Percentiles rank a stretch among this genome's conserved stretches.
Evolutionary conservation across 2,797 vertebrate species (phyloP).

Genomic region (Coranthus polyacanthus): DNA sequence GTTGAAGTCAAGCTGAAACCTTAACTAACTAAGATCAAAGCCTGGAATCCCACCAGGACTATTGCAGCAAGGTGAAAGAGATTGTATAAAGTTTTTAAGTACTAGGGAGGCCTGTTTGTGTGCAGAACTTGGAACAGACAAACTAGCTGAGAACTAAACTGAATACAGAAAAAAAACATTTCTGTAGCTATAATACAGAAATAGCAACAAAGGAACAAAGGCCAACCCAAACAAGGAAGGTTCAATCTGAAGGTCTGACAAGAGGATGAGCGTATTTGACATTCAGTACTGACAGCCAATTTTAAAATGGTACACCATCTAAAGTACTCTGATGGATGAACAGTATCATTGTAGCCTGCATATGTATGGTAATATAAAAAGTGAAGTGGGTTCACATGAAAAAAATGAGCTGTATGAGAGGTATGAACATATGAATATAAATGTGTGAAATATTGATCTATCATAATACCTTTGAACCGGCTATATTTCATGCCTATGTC

Average conservation of each 20-base stretch:
- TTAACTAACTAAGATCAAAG: constrained; percentile 74
- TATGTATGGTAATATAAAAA: constrained; percentile 70
- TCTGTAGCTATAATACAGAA: constrained; percentile 49
- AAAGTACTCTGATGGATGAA: constrained; percentile 58
- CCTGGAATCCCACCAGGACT: constrained; percentile 64
- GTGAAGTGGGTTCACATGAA: constrained; percentile 48
- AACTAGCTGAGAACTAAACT: constrained; percentile 35
- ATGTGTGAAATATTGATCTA: constrained; percentile 82
- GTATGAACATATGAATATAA: constrained; percentile 81
- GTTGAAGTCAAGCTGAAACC: constrained; percentile 53
- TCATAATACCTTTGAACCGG: constrained; percentile 70
- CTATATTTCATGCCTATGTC: constrained; percentile 67
- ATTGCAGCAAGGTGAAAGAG: constrained; percentile 67
- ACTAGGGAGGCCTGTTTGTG: constrained; percentile 52
- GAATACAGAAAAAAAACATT: constrained; percentile 53
- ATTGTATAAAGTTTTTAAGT: constrained; percentile 61
- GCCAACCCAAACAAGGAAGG: constrained; percentile 47
- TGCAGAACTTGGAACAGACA: constrained; percentile 45
- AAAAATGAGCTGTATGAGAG: constrained; percentile 46
- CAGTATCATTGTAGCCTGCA: constrained; percentile 41
- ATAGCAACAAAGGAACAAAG: constrained; percentile 39
- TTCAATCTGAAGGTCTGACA: constrained; percentile 52
- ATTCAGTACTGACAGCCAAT: constrained; percentile 55
- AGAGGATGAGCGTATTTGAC: constrained; percentile 46
- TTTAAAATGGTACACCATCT: constrained; percentile 38